These are phyloP conservation scores for Clanis bilineata DNA, from an alignment of 2,888 invertebrate genomes.

Conservation along the genomic window DNA sequence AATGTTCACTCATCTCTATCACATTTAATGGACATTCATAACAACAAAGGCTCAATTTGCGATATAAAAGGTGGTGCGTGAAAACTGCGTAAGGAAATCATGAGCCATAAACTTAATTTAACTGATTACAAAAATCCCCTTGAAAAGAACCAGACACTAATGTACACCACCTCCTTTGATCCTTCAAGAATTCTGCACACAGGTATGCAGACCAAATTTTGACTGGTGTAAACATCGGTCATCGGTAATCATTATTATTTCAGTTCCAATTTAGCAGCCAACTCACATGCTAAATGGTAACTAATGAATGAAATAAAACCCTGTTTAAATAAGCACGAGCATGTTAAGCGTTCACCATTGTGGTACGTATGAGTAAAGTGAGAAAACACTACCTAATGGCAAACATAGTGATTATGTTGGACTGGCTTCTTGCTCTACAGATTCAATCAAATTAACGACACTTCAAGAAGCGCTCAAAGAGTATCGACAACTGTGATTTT, in stretches of 20 bases:
- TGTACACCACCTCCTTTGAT: constrained; percentile 59
- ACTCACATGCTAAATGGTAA: background rate
- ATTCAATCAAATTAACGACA: background rate
- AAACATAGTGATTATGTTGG: too few species aligned
- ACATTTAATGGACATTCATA: too few species aligned
- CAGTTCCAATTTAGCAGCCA: background rate
- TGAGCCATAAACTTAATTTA: constrained; percentile 58
- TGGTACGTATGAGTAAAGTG: background rate
- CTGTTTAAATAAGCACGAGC: background rate
- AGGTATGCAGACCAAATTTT: constrained; percentile 45
- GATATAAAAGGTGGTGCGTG: constrained; percentile 30
- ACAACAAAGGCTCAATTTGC: constrained; percentile 19
- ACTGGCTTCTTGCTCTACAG: background rate
- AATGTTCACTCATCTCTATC: background rate
- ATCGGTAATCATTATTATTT: constrained; percentile 51
- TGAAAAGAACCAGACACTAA: constrained; percentile 64
- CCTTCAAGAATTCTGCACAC: constrained; percentile 55
- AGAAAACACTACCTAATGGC: too few species aligned
- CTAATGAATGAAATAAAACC: background rate
- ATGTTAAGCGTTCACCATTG: too few species aligned
- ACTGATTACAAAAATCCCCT: constrained; percentile 63
- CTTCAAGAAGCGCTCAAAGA: background rate
- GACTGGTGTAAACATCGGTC: constrained; percentile 54
- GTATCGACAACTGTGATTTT: background rate
- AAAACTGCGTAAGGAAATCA: constrained; percentile 55